Evolutionary conservation across 2,797 vertebrate species (phyloP), one percentile per base, ranked within the genome.

Genomic region (Brachyalestes nurse): DNA sequence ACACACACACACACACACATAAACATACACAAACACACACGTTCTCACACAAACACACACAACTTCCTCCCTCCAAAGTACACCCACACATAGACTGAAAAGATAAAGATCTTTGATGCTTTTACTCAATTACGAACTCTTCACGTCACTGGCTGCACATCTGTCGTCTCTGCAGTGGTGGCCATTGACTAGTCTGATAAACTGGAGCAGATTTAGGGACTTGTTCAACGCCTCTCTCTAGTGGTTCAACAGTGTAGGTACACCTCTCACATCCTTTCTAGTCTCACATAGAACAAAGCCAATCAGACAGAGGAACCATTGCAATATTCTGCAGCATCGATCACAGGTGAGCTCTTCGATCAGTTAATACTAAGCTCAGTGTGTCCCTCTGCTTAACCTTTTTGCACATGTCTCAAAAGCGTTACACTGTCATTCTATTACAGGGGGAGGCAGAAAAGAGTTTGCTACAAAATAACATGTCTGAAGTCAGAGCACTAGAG

Each of bases 401-500:
- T 23, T 47, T 42, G 8, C 14, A 14, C 25, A 0, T 6, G 4
- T 0, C 21, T 25, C n/a, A n/a, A n/a, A 5, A 4, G 7, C 9
- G 12, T 51, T 70, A 12, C 38, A 21, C n/a, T 69, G 19, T 69
- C 14, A 47, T 47, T 13, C 21, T 0, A 21, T 49, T 47, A 45
- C 42, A 34, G 14, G 14, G 21, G 9, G 40, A 55, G 10, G 65
- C 7, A 1, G 13, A 21, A 49, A n/a, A 16, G 21, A 25, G 19
- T 53, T 23, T 51, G n/a, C 40, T 28, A 7, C 74, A 71, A 60
- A 5, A 47, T 49, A 71, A 6, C 16, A 17, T 61, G 38, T 65
- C 10, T 67, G 49, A 21, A 23, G n/a, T 51, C 1, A 17, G n/a
- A 34, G 42, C 85, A 84, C 80, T 78, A 86, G 85, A 80, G 78